These are phyloP conservation scores for Pelecanoides urinatrix DNA, from an alignment of 2,113 vertebrate genomes.

Conservation along the genomic window DNA sequence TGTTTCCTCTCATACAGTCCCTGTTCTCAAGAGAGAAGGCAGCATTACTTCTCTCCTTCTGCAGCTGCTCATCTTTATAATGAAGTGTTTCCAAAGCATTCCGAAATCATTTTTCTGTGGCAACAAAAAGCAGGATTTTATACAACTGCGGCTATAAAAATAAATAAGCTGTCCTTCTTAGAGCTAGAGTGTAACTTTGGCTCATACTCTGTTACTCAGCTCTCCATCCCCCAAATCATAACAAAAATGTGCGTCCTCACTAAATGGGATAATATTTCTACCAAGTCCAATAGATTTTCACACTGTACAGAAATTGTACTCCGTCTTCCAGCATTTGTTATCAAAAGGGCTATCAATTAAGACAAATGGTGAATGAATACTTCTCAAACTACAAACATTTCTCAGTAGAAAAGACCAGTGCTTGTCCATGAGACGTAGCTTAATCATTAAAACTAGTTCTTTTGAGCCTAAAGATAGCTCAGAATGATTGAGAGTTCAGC, in stretches of 20 bases:
- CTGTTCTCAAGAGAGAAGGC: neutral
- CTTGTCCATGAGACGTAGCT: neutral
- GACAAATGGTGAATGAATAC: neutral
- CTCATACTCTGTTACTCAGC: neutral
- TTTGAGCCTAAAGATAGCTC: neutral
- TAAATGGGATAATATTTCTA: neutral
- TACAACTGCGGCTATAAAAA: neutral
- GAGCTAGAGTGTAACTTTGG: neutral
- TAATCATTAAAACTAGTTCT: neutral
- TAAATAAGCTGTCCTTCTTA: neutral
- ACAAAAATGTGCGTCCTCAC: neutral
- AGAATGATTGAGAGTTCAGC: neutral
- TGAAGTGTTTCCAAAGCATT: neutral
- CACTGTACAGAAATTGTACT: neutral
- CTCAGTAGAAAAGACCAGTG: neutral
- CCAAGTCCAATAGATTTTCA: neutral
- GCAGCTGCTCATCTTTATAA: constrained; percentile 13
- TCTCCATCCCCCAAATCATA: neutral
- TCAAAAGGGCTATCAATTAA: neutral
- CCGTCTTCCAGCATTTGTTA: neutral
- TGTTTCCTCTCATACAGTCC: neutral
- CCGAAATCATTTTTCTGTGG: neutral
- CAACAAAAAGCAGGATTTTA: neutral
- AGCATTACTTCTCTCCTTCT: neutral
- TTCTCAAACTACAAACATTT: neutral